A percentile compares a stretch with the other conserved stretches of the same genome.
Evolutionary conservation across 2,113 vertebrate species (phyloP).

Genomic region (Toxotes jaculatrix): DNA sequence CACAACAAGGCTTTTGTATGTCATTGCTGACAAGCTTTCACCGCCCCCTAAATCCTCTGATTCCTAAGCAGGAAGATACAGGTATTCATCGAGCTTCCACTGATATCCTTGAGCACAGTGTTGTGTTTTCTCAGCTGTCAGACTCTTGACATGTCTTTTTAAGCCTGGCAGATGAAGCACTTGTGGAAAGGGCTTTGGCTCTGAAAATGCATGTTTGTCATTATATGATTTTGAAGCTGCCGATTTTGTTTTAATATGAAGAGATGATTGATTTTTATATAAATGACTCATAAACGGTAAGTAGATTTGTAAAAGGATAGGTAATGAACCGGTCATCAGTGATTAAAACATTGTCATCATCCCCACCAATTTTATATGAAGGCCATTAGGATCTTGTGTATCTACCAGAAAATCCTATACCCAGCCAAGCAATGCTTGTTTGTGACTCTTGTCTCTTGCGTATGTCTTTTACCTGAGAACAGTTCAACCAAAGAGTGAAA

Average conservation of each 20-base stretch:
- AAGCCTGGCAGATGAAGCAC: conserved; percentile 54
- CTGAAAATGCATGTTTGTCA: conserved; percentile 49
- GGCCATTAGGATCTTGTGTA: too few species aligned
- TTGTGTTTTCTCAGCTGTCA: conserved; percentile 75
- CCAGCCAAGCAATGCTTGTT: too few species aligned
- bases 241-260: conserved; percentile 33
- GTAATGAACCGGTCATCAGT: not conserved
- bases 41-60: conserved; percentile 72
- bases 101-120: conserved; percentile 49
- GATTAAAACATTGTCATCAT: too few species aligned
- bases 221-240: conserved; percentile 31
- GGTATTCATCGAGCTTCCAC: conserved; percentile 68
- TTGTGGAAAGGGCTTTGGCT: conserved; percentile 58
- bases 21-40: conserved; percentile 76
- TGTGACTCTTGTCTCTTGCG: too few species aligned
- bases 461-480: not conserved
- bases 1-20: conserved; percentile 67
- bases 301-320: not conserved
- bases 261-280: conserved; percentile 47
- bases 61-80: conserved; percentile 75
- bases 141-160: conserved; percentile 67
- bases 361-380: too few species aligned
- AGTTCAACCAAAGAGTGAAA: not conserved
- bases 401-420: too few species aligned
- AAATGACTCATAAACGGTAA: conserved; percentile 26